phyloP scores from a whole-genome alignment of 1,140 invertebrate genomes.

The Apis cerana region DNA sequence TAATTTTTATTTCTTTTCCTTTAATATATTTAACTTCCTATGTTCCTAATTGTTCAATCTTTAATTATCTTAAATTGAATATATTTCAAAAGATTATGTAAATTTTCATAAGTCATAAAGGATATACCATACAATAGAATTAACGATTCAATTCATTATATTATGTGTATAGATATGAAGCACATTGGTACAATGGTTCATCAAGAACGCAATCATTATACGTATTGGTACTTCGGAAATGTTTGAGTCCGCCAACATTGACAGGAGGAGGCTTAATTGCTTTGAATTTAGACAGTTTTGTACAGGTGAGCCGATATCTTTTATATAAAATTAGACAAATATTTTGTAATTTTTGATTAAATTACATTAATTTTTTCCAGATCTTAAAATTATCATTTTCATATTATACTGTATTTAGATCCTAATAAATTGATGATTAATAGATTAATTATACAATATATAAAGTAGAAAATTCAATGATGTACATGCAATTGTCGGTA shows the following conservation, averaged over 20 bases:
- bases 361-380: neutral
- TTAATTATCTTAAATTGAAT: too few relatives aligned
- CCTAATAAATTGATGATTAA: neutral
- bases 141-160: neutral
- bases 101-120: too few relatives aligned
- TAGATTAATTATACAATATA: too few relatives aligned
- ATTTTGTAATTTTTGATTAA: too few relatives aligned
- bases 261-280: neutral
- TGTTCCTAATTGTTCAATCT: too few relatives aligned
- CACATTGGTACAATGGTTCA: neutral
- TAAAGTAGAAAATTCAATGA: too few relatives aligned
- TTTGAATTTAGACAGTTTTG: neutral
- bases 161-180: neutral
- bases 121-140: too few relatives aligned
- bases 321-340: too few relatives aligned
- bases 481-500: too few relatives aligned
- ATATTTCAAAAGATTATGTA: too few relatives aligned
- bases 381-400: constrained; percentile 4
- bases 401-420: neutral
- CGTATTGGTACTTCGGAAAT: neutral
- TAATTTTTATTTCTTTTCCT: too few relatives aligned
- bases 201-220: neutral
- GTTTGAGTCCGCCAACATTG: neutral
- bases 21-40: too few relatives aligned
- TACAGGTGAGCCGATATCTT: neutral